Evolutionary conservation across 2,113 vertebrate species (phyloP), one percentile per base, ranked within the genome.

Genomic region (Neoarius graeffei): DNA sequence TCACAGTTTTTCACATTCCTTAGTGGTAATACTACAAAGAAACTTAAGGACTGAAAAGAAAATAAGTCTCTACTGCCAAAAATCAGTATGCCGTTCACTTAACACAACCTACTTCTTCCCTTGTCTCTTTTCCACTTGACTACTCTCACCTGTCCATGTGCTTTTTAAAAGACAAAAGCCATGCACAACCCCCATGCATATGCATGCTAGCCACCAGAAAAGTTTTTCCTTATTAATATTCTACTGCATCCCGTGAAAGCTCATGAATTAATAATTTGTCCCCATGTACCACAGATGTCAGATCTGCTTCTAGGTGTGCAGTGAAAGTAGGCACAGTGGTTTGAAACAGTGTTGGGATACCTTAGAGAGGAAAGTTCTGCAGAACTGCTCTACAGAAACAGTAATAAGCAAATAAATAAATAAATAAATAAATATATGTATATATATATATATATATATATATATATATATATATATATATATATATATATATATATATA

Each of bases 221-320:
- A 42, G 80, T 62, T 82, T 92, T 92, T 92, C 91, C 54, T 80
- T 86, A 95, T 95, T 93, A 95, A 96, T 95, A 95, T 95, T 93
- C 92, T 87, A 95, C 90, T 90, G 90, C 81, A 84, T 91, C 89
- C 90, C 84, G 73, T 87, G 81, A 57, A 62, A 83, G 54, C 89
- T 88, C 90, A 94, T 96, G 92, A 95, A 95, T 96, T 92, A 94
- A 90, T 93, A 90, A 95, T 73, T 82, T 66, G 57, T 15, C 57
- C 42, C 81, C 54, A 69, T 64, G 62, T 86, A 83, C 59, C 59
- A 74, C 87, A 8, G 83, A 92, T 81, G 90, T 92, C 91, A 92
- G 85, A 90, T 94, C 91, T 71, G 87, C 89, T 91, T 81, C 83
- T 89, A 89, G 85, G n/a, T 48, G 20, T 74, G 87, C 14, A n/a